phyloP scores from a whole-genome alignment of 1,140 invertebrate genomes.

The Andricus grossulariae region DNA sequence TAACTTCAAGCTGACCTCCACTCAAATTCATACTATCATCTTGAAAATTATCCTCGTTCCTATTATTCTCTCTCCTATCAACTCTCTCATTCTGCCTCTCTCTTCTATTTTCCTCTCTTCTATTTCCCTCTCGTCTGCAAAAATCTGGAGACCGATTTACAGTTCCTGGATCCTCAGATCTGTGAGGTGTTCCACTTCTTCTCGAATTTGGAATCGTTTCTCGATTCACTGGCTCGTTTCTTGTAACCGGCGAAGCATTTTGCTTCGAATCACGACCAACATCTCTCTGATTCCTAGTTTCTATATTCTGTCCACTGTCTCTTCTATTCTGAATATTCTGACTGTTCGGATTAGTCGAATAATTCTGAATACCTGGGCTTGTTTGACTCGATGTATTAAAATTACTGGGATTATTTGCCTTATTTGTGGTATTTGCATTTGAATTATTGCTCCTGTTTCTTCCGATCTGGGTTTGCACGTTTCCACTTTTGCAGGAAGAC shows the following conservation, averaged over 20 bases:
- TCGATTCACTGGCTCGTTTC: background rate
- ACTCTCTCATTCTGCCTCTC: background rate
- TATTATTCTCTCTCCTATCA: slow-evolving; percentile 35
- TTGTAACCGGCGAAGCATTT: no score
- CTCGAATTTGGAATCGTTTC: background rate
- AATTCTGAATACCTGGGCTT: slow-evolving; percentile 30
- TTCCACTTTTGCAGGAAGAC: slow-evolving; percentile 42
- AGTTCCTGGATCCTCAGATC: background rate
- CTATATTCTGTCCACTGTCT: background rate
- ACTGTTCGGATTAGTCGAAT: background rate
- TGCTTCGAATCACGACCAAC: background rate
- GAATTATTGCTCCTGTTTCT: background rate
- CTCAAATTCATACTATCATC: slow-evolving; percentile 77
- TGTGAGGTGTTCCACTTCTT: background rate
- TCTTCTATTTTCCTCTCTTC: slow-evolving; percentile 17
- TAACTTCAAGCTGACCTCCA: slow-evolving; percentile 77
- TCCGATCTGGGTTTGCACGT: slow-evolving; percentile 39
- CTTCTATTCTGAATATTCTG: background rate
- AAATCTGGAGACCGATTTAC: background rate
- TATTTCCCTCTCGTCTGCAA: background rate
- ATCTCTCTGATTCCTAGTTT: background rate
- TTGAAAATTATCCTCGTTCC: slow-evolving; percentile 45
- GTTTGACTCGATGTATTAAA: slow-evolving; percentile 40
- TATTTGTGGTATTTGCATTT: background rate
- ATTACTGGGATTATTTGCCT: slow-evolving; percentile 15